Conservation (phyloP, 2,113 vertebrate genomes). For the Arizona elegans region DNA sequence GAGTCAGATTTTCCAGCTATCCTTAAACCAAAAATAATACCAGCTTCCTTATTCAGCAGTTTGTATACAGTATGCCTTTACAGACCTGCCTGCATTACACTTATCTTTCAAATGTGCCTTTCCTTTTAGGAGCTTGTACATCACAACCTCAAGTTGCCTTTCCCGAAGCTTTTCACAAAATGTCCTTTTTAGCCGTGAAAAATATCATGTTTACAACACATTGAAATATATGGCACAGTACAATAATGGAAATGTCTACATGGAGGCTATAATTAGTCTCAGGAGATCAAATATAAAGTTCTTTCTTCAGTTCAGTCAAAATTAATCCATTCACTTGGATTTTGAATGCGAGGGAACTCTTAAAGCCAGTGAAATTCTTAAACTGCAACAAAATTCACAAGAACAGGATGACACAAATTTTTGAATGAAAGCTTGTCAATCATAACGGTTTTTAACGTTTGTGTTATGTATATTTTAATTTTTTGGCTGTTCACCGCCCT, state of each 20-base stretch:
- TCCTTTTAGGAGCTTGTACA: neutral
- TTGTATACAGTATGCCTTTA: neutral
- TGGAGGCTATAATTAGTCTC: slow-evolving; percentile 11
- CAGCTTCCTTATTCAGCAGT: neutral
- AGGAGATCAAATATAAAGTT: slow-evolving; percentile 39
- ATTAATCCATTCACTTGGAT: neutral
- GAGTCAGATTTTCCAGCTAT: neutral
- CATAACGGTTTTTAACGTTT: too few species aligned
- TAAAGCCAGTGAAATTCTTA: neutral
- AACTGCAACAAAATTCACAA: neutral
- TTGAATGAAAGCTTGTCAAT: neutral
- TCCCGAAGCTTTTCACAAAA: slow-evolving; percentile 22
- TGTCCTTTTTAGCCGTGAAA: slow-evolving; percentile 14
- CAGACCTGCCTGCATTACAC: neutral
- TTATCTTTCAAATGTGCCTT: neutral
- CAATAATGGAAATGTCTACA: slow-evolving; percentile 41
- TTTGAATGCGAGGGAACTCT: neutral
- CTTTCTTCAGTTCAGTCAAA: slow-evolving; percentile 34
- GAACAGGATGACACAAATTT: neutral
- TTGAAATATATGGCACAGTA: neutral
- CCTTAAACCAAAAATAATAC: neutral
- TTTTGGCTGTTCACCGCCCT: too few species aligned
- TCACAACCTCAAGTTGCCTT: neutral
- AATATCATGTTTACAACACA: neutral
- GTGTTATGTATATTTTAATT: too few species aligned